Percentiles rank a stretch among this genome's conserved stretches.
phyloP scores from a whole-genome alignment of 1,140 invertebrate genomes.

The Drosophila pseudoananassae region DNA sequence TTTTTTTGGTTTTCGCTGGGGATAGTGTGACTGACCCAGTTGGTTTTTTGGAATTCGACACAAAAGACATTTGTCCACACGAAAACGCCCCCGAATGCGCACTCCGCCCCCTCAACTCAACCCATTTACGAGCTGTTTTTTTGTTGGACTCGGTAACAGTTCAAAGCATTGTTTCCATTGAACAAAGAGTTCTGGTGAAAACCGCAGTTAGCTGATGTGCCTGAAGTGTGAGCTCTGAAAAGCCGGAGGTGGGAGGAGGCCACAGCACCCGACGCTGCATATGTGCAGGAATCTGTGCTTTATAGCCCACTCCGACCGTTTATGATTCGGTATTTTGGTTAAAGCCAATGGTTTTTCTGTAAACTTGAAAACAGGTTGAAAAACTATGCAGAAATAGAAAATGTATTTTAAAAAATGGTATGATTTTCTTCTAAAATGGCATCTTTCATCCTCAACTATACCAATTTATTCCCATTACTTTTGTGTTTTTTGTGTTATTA shows the following conservation, averaged over 20 bases:
- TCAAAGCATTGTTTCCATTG: slow-evolving; percentile 63
- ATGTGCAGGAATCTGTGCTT: slow-evolving; percentile 22
- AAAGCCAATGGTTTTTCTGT: not conserved
- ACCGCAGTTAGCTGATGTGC: slow-evolving; percentile 23
- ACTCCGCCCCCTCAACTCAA: slow-evolving; percentile 13
- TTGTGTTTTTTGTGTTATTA: slow-evolving; percentile 15
- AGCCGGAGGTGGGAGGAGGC: not conserved
- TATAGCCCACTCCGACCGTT: not conserved
- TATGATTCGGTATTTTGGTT: not conserved
- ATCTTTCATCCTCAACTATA: not conserved
- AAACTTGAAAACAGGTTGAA: not conserved
- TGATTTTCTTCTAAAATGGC: not conserved
- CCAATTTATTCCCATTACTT: slow-evolving; percentile 10
- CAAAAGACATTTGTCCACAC: slow-evolving; percentile 65
- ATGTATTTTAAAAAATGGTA: not conserved
- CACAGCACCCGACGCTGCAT: slow-evolving; percentile 11
- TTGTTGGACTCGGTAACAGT: slow-evolving; percentile 47
- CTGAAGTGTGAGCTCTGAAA: slow-evolving; percentile 10
- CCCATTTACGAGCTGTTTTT: slow-evolving; percentile 44
- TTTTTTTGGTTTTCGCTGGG: slow-evolving; percentile 5
- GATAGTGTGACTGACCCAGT: slow-evolving; percentile 45
- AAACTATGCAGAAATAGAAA: too few relatives aligned
- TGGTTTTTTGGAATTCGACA: slow-evolving; percentile 32
- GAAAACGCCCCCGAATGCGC: slow-evolving; percentile 44
- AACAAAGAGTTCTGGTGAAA: slow-evolving; percentile 59